Evolutionary conservation across 2,797 vertebrate species (phyloP).

Genomic region (Microctenopoma stevenorrisi): DNA sequence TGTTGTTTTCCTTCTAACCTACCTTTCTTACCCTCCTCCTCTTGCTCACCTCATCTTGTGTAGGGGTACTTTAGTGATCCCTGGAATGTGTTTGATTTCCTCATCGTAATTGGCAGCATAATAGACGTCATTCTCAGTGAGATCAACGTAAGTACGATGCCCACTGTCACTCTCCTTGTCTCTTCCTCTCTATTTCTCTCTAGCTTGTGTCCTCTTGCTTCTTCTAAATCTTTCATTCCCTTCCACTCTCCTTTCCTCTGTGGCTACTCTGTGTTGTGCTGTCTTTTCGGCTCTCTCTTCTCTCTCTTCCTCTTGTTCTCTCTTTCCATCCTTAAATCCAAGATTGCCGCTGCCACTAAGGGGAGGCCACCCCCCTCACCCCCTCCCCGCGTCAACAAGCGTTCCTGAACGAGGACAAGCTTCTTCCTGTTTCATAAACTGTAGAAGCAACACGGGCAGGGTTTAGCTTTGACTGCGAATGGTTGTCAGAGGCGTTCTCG

Average conservation of each 20-base stretch:
- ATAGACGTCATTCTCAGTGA: conserved; percentile 99
- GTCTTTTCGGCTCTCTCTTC: conserved; percentile 46
- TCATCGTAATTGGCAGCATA: conserved; percentile 99
- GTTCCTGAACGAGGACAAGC: conserved; percentile 46
- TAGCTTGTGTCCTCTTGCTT: conserved; percentile 49
- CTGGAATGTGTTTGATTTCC: conserved; percentile 99
- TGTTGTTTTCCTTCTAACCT: conserved; percentile 86
- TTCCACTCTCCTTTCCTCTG: conserved; percentile 47
- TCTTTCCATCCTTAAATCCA: conserved; percentile 67
- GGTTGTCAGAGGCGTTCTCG: conserved; percentile 33
- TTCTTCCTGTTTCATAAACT: conserved; percentile 55
- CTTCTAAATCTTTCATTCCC: conserved; percentile 49
- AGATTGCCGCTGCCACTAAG: conserved; percentile 73
- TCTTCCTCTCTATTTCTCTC: conserved; percentile 49
- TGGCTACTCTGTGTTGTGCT: conserved; percentile 56
- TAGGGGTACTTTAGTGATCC: conserved; percentile 99
- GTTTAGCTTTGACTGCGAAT: conserved; percentile 49
- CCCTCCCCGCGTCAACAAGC: conserved; percentile 15
- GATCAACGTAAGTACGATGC: conserved; percentile 98
- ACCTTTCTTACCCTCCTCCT: conserved; percentile 88
- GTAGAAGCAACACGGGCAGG: conserved; percentile 53
- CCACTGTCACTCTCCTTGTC: conserved; percentile 57
- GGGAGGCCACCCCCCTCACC: conserved; percentile 15
- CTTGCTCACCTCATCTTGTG: conserved; percentile 92
- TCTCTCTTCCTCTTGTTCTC: conserved; percentile 47